Base-by-base conservation (phyloP, 2,797 vertebrate genomes). In the Pelodytes ibericus region DNA sequence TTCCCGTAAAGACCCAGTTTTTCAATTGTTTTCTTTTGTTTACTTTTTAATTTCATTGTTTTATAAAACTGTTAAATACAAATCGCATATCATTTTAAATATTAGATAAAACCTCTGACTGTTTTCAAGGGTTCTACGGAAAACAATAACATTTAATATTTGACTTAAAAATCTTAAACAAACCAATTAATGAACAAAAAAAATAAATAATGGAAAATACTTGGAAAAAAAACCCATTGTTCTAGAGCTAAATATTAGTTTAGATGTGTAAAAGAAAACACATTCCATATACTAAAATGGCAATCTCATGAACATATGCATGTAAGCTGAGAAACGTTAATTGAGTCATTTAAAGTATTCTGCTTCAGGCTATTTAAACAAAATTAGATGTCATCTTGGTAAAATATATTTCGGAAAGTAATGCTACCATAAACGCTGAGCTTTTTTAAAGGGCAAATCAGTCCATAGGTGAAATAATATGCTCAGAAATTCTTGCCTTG, bases 301-400 rank as follows among this genome's bases (percentile, higher is more conserved):
- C 57, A 59, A 15, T 59, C 24, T 6, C 16, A 22, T 29, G 59
- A 33, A n/a, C 59, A 36, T 20, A 62, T 36, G n/a, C 20, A 22
- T 22, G 59, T 62, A 30, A 62, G 33, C 18, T 60, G 24, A 30
- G 27, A 30, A 26, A 60, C n/a, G 20, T 60, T 29, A 26, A 60
- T 27, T 60, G 58, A 29, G 27, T 30, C 58, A 41, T 65, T 57
- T 74, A 56, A 73, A 29, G 36, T 57, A 41, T 16, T 24, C 9
- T 41, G 25, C 36, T 24, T 30, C 5, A 59, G 33, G 26, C 16
- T 2, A 59, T 67, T 74, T 29, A 2, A 60, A 53, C 58, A 60
- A 26, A 22, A 70, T 11, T 39, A 57, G 39, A 70, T 57, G 30
- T 26, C 5, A 61, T 72, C 41, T 61, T 22, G 16, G 22, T n/a